Evolutionary conservation across 2,888 invertebrate species (phyloP).

Genomic region (Xylota segnis): DNA sequence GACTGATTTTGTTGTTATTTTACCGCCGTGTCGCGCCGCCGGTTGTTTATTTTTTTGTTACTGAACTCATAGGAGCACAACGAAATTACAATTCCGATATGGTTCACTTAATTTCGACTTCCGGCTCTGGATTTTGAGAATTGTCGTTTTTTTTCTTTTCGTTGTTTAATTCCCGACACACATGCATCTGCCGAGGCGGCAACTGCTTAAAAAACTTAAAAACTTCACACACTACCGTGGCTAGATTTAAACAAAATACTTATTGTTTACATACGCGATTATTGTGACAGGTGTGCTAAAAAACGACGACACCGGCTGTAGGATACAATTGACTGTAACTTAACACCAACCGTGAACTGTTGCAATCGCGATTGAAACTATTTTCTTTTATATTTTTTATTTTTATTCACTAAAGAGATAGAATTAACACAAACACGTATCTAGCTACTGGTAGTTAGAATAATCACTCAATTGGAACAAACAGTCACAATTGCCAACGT

Average conservation of each 20-base stretch:
- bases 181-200: too few species aligned
- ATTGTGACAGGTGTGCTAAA: constrained; percentile 1
- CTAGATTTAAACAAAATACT: background rate
- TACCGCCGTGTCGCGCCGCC: too few species aligned
- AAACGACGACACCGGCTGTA: background rate
- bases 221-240: background rate
- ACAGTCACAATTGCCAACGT: background rate
- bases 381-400: background rate
- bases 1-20: background rate
- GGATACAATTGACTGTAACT: background rate
- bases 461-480: constrained; percentile 52
- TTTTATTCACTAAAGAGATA: background rate
- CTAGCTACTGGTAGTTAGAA: background rate
- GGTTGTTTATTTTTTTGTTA: background rate
- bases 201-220: background rate
- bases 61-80: background rate
- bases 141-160: background rate
- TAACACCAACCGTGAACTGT: background rate
- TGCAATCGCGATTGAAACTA: background rate
- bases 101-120: constrained; percentile 28
- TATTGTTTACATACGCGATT: background rate
- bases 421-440: background rate
- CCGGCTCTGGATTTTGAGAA: constrained; percentile 8
- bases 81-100: constrained; percentile 22
- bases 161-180: background rate